Conservation (phyloP, 2,113 vertebrate genomes). For the Prinia subflava region DNA sequence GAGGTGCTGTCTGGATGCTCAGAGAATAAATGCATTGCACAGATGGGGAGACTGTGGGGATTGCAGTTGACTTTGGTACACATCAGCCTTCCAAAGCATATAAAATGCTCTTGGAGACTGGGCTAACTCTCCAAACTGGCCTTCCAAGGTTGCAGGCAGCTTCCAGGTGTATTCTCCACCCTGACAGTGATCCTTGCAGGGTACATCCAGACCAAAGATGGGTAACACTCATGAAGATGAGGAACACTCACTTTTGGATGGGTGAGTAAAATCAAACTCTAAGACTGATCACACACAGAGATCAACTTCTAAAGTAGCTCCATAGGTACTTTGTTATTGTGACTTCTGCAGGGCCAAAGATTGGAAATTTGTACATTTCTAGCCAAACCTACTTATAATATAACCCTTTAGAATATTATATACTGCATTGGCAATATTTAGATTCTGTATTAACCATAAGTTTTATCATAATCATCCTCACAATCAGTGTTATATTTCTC, state of each 20-base stretch:
- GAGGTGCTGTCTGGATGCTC: background rate
- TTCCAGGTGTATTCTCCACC: background rate
- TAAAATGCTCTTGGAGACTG: background rate
- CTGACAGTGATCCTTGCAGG: background rate
- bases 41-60: background rate
- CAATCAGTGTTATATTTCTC: background rate
- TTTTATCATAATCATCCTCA: background rate
- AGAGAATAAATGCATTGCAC: background rate
- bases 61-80: background rate
- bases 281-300: background rate
- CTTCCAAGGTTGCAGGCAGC: background rate
- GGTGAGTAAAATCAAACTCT: background rate
- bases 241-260: background rate
- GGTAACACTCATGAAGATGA: background rate
- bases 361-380: background rate
- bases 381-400: background rate
- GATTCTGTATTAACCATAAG: background rate
- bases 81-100: background rate
- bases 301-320: background rate
- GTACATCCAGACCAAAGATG: background rate
- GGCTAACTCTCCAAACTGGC: background rate
- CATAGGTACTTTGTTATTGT: background rate
- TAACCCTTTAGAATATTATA: background rate
- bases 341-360: background rate
- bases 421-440: background rate